Conservation (phyloP, 2,113 vertebrate genomes). For the Equus quagga region DNA sequence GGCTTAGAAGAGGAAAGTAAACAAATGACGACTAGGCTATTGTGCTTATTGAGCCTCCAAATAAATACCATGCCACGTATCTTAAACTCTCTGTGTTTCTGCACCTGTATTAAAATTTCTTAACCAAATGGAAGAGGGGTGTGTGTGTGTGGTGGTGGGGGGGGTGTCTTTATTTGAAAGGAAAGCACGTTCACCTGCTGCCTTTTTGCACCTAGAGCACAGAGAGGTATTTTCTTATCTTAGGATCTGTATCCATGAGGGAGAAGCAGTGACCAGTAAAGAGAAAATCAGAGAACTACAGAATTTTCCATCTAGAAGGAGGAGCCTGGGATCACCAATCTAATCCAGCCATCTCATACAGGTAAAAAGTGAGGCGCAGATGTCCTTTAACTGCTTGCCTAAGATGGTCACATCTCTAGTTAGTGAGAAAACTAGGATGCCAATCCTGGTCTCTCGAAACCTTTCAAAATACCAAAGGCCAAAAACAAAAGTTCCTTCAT, state of each 20-base stretch:
- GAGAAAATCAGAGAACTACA: neutral
- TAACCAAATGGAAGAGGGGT: conserved; percentile 14
- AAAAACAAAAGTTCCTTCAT: neutral
- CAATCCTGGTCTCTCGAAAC: neutral
- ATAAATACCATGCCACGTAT: neutral
- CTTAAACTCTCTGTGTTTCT: conserved; percentile 41
- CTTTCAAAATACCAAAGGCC: conserved; percentile 25
- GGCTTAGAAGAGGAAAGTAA: conserved; percentile 22
- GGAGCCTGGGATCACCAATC: neutral
- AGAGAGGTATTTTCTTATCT: neutral
- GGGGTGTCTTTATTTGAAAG: neutral
- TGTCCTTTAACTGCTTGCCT: neutral
- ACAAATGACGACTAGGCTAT: conserved; percentile 21
- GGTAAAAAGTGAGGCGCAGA: neutral
- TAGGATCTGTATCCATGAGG: neutral
- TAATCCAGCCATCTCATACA: neutral
- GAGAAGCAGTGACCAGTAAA: neutral
- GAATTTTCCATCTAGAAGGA: neutral
- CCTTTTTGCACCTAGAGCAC: neutral
- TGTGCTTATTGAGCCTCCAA: conserved; percentile 32
- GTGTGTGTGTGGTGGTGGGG: no score
- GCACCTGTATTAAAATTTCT: conserved; percentile 25
- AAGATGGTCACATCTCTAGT: neutral
- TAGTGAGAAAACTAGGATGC: neutral
- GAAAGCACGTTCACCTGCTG: neutral